Base-by-base conservation (phyloP, 1,140 invertebrate species). In the Centruroides vittatus region DNA sequence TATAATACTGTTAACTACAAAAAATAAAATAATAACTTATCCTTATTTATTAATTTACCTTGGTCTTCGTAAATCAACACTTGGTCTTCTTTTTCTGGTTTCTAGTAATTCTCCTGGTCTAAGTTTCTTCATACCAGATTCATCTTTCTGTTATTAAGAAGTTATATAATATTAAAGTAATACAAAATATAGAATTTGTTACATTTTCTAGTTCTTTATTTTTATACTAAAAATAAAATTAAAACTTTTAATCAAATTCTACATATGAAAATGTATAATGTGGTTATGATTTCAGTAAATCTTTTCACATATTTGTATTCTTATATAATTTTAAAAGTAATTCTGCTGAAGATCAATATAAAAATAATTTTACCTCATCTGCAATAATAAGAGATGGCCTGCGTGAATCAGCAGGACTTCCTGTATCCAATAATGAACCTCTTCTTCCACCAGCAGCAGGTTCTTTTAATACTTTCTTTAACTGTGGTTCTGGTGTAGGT, bases 301-400 rank as follows among this genome's bases (percentile, higher is more conserved):
- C 23, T 23, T 23, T 23, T 23, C 23, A 23, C 23, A 23, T 23
- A 23, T 23, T 41, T 41, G 41, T 41, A 6, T 41, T 41, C 8
- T 6, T 41, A 41, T 41, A 6, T 41, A 41, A 41, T 41, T 41
- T 5, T 41, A 41, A 1, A 41, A 8, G 5, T 6, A 41, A 41
- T 6, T 41, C 0, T 6, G 8, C 8, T 6, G 5, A 41, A 41
- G 41, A 41, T 41, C 1, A 41, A 41, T 0, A 41, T 41, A 41
- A 41, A 6, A 6, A 41, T 41, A 41, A 41, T 41, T 41, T 50
- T 35, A 64, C 63, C 56, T 70, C 91, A 75, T 94, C 90, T 73
- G 88, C 89, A 72, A 93, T 91, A 3, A 68, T 61, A 23, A 68
- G 66, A 23, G 67, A 68, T 5, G 62, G 60, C 41, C 67, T 61